Percentiles rank a stretch among this genome's conserved stretches.
phyloP scores from a whole-genome alignment of 2,888 invertebrate species.

The Coecobrya sp. region DNA sequence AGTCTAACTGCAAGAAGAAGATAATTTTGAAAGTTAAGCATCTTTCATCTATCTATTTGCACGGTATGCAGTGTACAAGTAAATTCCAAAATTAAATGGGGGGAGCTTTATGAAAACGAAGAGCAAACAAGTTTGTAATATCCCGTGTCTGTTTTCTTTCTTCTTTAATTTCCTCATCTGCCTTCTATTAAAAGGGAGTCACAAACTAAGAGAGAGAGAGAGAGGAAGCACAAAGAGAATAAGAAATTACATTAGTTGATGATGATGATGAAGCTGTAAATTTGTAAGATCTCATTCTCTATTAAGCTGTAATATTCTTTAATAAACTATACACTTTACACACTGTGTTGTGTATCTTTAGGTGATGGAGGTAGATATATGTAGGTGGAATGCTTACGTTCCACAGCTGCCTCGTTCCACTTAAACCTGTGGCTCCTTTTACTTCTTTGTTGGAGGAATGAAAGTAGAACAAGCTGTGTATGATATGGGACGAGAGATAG shows the following conservation, averaged over 20 bases:
- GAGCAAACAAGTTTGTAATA: conserved; percentile 64
- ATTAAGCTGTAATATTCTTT: conserved; percentile 28
- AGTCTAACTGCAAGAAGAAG: neutral
- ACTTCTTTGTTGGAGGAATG: neutral
- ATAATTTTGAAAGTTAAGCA: conserved; percentile 56
- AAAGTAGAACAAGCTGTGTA: neutral
- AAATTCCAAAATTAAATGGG: neutral
- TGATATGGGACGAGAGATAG: no score
- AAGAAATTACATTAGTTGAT: conserved; percentile 69
- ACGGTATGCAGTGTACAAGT: conserved; percentile 1
- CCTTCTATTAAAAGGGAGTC: conserved; percentile 23
- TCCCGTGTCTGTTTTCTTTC: conserved; percentile 39
- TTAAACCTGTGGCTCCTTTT: conserved; percentile 77
- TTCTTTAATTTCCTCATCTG: conserved; percentile 56
- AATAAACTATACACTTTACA: conserved; percentile 26
- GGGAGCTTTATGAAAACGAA: neutral
- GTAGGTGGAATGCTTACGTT: neutral
- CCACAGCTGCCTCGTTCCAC: conserved; percentile 3
- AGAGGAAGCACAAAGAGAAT: conserved; percentile 71
- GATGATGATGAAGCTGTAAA: conserved; percentile 73
- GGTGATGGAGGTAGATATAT: neutral
- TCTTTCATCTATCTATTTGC: neutral
- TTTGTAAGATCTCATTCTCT: conserved; percentile 72
- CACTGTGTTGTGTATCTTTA: neutral
- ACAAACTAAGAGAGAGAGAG: neutral